These are phyloP conservation scores for Mimumesa dahlbomi DNA, from an alignment of 2,888 invertebrate species.

Conservation along the genomic window DNA sequence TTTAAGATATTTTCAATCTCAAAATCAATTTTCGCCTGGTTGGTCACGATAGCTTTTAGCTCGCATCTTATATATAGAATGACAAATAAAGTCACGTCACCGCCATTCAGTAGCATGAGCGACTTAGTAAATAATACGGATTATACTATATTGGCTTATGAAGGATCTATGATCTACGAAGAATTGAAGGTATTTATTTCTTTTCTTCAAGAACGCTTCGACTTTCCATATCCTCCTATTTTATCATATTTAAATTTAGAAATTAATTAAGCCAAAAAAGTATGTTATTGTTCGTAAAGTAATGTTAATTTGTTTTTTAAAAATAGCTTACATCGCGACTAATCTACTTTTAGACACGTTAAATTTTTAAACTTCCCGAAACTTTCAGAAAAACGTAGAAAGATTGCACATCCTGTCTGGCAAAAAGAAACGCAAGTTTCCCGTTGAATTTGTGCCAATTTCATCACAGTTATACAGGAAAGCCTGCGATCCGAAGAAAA, in stretches of 20 bases:
- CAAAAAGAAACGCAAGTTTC: too few relatives aligned
- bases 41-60: constrained; percentile 54
- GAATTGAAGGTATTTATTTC: constrained; percentile 34
- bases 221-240: too few relatives aligned
- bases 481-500: constrained; percentile 15
- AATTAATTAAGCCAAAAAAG: too few relatives aligned
- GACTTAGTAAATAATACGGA: constrained; percentile 47
- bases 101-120: constrained; percentile 51
- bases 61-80: constrained; percentile 59
- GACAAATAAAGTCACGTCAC: constrained; percentile 36
- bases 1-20: constrained; percentile 53
- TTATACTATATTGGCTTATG: constrained; percentile 35
- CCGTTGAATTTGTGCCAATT: too few relatives aligned
- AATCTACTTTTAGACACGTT: too few relatives aligned
- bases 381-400: background rate
- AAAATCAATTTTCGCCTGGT: constrained; percentile 57
- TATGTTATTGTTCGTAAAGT: too few relatives aligned
- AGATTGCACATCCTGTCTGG: too few relatives aligned
- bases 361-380: background rate
- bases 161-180: constrained; percentile 36
- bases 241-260: too few relatives aligned
- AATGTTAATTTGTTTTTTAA: too few relatives aligned
- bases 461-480: constrained; percentile 24
- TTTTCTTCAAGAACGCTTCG: too few relatives aligned
- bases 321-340: too few relatives aligned